phyloP scores from a whole-genome alignment of 2,888 invertebrate genomes.

The Sminthurinus aureus region DNA sequence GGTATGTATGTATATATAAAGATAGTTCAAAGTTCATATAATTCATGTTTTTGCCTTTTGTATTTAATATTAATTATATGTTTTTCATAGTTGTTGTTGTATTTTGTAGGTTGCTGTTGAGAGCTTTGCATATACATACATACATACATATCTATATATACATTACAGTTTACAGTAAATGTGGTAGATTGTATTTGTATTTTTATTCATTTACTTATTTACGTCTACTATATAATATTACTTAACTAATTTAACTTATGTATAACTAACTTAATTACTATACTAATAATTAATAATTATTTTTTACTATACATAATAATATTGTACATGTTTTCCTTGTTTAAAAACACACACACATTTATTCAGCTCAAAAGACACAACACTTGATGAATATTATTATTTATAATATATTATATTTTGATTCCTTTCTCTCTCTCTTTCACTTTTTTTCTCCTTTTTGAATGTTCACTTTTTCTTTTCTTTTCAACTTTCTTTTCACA shows the following conservation, averaged over 20 bases:
- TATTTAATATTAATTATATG: neutral
- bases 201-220: too few relatives aligned
- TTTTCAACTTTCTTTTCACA: neutral
- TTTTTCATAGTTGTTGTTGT: neutral
- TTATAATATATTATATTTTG: neutral
- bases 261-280: too few relatives aligned
- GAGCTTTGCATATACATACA: neutral
- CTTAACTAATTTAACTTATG: too few relatives aligned
- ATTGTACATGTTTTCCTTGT: conserved; percentile 2
- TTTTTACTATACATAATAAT: neutral
- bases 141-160: conserved; percentile 1
- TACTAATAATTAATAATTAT: too few relatives aligned
- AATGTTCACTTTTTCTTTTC: neutral
- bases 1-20: neutral
- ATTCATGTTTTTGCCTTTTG: neutral
- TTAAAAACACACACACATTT: conserved; percentile 11
- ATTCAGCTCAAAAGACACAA: conserved; percentile 13
- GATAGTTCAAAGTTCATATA: neutral
- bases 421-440: conserved; percentile 8
- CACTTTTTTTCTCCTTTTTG: neutral
- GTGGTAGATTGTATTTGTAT: conserved; percentile 5
- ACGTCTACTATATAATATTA: too few relatives aligned
- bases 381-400: neutral
- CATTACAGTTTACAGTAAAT: neutral
- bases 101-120: neutral